Evolutionary conservation across 2,888 invertebrate genomes (phyloP), one percentile per base, ranked within the genome.

Genomic region (Drosophila flavopinicola): DNA sequence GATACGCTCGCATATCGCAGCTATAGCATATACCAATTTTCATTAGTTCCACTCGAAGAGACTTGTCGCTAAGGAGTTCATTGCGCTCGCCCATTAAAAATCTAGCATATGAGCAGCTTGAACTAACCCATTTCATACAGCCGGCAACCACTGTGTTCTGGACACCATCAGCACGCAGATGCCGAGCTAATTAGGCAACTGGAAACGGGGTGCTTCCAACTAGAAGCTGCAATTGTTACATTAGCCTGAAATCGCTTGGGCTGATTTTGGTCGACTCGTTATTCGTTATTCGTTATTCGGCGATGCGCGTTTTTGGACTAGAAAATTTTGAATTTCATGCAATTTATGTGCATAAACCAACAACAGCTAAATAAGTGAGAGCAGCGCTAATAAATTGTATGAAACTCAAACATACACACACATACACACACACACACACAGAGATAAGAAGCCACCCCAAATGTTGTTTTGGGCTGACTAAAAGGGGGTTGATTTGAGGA

Each of bases 41-140:
- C 83, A 80, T 80, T 80, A 80, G 85, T 80, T 87, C 85, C 79
- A 87, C 42, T 57, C 65, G 83, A 87, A 29, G 44, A 39, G 56
- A 64, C 56, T 57, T 69, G 33, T 54, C 53, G 47, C 17, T n/a
- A 61, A 72, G 73, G 71, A 75, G 79, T 75, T 78, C 70, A 53
- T 32, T 78, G 78, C 20, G 72, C 77, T 57, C 61, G 41, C 10
- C 47, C 42, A 38, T 37, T 41, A 10, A 32, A 60, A 76, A 72
- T 57, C 56, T 38, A 66, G 48, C 48, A 42, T 45, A 52, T 39
- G 45, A 64, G 35, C 64, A 15, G 37, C 25, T 32, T 23, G 32
- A 47, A 66, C 59, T 47, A 47, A 51, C 25, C 25, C 44, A 48
- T 9, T 44, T 27, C 7, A 24, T 41, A 25, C 44, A 48, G 47